Conservation (phyloP, 2,797 vertebrate species). For the Carapus acus region DNA sequence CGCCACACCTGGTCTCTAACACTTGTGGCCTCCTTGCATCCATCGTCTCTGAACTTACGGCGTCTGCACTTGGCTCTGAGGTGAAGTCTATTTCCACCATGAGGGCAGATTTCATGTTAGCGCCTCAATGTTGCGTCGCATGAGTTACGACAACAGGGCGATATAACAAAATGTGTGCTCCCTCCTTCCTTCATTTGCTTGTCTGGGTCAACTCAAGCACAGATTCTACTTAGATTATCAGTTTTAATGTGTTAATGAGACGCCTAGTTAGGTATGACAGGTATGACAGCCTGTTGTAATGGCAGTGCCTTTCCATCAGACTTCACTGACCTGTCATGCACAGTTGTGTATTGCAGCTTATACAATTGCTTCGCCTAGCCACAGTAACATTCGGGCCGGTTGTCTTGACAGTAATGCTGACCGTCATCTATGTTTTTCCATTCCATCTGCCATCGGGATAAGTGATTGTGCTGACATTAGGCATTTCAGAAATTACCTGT, state of each 20-base stretch:
- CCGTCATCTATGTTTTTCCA: constrained; percentile 16
- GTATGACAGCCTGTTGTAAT: constrained; percentile 1
- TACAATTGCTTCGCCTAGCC: constrained; percentile 28
- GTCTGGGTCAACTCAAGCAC: not conserved
- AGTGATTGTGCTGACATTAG: constrained; percentile 3
- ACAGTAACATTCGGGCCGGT: constrained; percentile 42
- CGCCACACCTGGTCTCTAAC: constrained; percentile 94
- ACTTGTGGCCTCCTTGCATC: constrained; percentile 95
- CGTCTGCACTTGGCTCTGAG: constrained; percentile 95
- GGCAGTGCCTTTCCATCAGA: constrained; percentile 13
- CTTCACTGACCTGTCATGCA: constrained; percentile 30
- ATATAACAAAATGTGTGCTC: not conserved
- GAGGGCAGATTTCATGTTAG: too few species aligned
- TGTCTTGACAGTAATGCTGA: constrained; percentile 40
- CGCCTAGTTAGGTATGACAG: constrained; percentile 37
- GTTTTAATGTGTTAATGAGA: constrained; percentile 11
- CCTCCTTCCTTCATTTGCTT: constrained; percentile 3
- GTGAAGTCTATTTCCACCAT: constrained; percentile 56
- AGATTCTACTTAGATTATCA: constrained; percentile 7
- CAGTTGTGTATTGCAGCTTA: constrained; percentile 5
- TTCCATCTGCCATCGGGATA: constrained; percentile 55
- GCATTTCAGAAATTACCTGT: too few species aligned
- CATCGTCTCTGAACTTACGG: constrained; percentile 96
- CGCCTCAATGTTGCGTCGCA: not conserved
- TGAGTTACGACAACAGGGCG: not conserved